phyloP scores from a whole-genome alignment of 2,113 vertebrate genomes.

The Prinia subflava region DNA sequence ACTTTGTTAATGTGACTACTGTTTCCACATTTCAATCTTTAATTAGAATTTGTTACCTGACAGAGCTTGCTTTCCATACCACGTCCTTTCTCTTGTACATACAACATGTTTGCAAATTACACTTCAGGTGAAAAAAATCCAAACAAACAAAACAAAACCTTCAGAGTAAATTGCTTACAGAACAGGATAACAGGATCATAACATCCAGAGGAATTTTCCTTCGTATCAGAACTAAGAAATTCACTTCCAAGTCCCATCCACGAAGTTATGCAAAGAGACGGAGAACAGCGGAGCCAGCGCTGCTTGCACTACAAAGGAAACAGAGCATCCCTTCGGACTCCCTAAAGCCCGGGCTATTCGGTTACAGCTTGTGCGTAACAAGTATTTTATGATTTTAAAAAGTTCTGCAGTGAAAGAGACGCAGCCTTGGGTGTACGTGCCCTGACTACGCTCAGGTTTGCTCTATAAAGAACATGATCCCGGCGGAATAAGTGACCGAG shows the following conservation, averaged over 20 bases:
- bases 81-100: neutral
- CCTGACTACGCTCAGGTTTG: neutral
- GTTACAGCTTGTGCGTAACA: neutral
- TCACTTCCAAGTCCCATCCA: neutral
- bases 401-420: neutral
- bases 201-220: neutral
- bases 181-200: neutral
- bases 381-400: neutral
- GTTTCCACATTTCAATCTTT: neutral
- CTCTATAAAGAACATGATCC: rapidly evolving
- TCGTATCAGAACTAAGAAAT: neutral
- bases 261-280: rapidly evolving
- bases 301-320: neutral
- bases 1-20: neutral
- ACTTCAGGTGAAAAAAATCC: neutral
- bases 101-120: neutral
- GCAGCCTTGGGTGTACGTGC: neutral
- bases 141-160: neutral
- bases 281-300: neutral
- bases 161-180: neutral
- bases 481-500: rapidly evolving
- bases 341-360: neutral
- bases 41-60: neutral
- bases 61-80: neutral
- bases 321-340: neutral